A percentile compares a stretch with the other conserved stretches of the same genome.
Evolutionary conservation across 2,113 vertebrate genomes (phyloP).

Genomic region (Pachyramphus minor): DNA sequence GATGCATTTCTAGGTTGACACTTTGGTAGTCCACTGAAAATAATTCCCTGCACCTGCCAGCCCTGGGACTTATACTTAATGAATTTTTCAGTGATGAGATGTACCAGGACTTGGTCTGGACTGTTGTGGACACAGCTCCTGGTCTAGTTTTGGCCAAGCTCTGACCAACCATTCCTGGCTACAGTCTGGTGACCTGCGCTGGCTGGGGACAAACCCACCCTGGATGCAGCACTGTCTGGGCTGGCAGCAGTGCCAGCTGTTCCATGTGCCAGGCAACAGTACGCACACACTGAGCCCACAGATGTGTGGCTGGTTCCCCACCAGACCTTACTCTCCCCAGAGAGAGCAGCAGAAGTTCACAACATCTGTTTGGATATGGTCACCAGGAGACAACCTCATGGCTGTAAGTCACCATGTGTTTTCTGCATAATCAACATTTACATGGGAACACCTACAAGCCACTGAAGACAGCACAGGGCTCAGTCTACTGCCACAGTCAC

Average conservation of each 20-base stretch:
- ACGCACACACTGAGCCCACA: neutral
- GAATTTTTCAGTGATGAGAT: neutral
- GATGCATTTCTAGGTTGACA: neutral
- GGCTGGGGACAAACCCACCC: fast-evolving
- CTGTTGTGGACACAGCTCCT: neutral
- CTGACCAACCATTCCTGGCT: fast-evolving
- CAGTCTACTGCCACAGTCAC: neutral
- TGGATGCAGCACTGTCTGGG: neutral
- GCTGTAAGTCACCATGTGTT: neutral
- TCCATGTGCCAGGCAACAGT: neutral
- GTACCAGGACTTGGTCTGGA: neutral
- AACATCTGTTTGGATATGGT: neutral
- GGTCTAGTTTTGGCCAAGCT: neutral
- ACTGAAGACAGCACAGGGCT: neutral
- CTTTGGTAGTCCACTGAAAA: neutral
- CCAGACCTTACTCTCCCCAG: neutral
- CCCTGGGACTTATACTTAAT: neutral
- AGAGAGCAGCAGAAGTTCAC: neutral
- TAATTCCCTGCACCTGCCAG: neutral
- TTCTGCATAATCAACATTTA: neutral
- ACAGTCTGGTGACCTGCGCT: neutral
- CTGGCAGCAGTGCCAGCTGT: fast-evolving
- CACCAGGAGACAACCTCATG: neutral
- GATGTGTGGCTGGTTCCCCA: neutral
- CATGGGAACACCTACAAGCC: neutral